Base-by-base conservation (phyloP, 2,797 vertebrate genomes). In the Scolopax rusticola region DNA sequence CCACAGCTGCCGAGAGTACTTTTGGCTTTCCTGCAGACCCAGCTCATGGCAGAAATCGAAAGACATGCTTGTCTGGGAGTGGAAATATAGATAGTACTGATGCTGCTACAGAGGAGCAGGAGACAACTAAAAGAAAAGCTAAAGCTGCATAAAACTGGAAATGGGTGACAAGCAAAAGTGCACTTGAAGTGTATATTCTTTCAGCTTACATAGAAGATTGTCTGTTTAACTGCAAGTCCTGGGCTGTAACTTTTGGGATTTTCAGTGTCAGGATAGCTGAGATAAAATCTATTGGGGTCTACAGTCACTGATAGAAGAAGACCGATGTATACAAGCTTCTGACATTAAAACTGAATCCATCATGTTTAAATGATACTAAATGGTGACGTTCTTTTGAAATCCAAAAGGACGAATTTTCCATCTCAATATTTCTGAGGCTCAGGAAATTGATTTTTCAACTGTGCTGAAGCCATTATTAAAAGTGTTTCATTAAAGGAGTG, bases 361-460 rank as follows among this genome's bases (percentile, higher is more conserved):
- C 73, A 28, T 51, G 8, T 67, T 84, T 89, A 87, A 95, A 89
- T 80, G 2, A 87, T 48, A 51, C 28, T 74, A 41, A 82, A n/a
- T 45, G 14, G 17, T 47, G 57, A 69, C 25, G 43, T 84, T 59
- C 45, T 40, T 73, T 38, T 69, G 71, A 92, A 87, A 83, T 28
- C 11, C 32, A 19, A 73, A 95, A 81, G 24, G 53, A 41, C 16
- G 59, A 9, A n/a, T 60, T 94, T 96, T 96, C 76, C 59, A 64
- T 64, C 45, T 90, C 32, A 84, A 45, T 30, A 79, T 91, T 93
- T 85, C 77, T 69, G 50, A 84, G 47, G 50, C 54, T 61, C 63
- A 54, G 70, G 50, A 90, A 51, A 57, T 50, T 89, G 27, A 71
- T 83, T 84, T 91, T 92, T 92, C 47, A 81, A 86, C 40, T 67